Evolutionary conservation across 2,797 vertebrate species (phyloP), one percentile per base, ranked within the genome.

Genomic region (Jordanella pulchra): DNA sequence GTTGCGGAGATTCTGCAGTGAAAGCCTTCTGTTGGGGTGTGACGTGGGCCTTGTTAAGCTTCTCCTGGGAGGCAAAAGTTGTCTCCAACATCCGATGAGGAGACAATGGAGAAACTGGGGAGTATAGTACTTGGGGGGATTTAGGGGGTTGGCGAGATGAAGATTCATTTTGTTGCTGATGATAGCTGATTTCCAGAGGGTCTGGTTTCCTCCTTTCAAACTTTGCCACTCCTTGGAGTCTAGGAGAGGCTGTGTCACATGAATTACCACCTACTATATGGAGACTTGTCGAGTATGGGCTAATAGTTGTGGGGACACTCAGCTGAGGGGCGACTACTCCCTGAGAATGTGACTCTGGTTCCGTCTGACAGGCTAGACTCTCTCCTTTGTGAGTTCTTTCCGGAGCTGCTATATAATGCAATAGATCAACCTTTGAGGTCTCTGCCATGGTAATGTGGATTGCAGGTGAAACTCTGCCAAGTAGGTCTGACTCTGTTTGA

Each of bases 11-110:
- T 87, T 99, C 98, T 0, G 96, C 78, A 21, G 95, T 95, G 83
- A 97, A 98, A 65, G 98, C 96, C 89, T 99, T 99, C 93, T 99
- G 98, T 93, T 99, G 95, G 0, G 98, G 97, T 35, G 97, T 98
- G 28, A 99, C 97, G 7, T 99, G 98, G 73, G 97, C 97, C 87
- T 98, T 99, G 92, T 99, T 99, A 70, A 99, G 95, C 84, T 96
- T 97, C 90, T 99, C 98, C 2, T 96, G 97, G 77, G 98, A 97
- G 85, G 96, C 87, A 44, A 99, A 99, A 51, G 97, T 96, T 50
- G 97, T 96, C 85, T 99, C 98, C 82, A 99, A 89, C 90, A 99
- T 96, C 66, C 97, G 97, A 90, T 99, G 97, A 7, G 98, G 97
- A 71, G 97, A 99, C 67, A 99, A 86, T 0, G 98, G 98, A 30